Evolutionary conservation across 1,140 invertebrate genomes (phyloP), one percentile per base, ranked within the genome.

Genomic region (Drosophila rufa): DNA sequence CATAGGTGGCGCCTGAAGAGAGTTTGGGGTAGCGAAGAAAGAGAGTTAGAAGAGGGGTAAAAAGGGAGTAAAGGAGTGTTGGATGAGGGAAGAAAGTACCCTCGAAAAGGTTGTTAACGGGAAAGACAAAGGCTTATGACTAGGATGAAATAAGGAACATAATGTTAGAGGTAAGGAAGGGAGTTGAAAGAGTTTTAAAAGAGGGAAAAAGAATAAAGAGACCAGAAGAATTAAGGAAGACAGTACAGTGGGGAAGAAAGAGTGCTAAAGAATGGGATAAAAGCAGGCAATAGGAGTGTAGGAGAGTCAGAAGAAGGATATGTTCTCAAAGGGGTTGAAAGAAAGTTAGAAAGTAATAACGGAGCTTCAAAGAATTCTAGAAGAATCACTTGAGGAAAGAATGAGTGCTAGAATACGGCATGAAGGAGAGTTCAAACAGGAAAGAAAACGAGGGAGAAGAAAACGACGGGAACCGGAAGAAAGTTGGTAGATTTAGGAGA

Each of bases 1-100:
- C 19, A 56, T 56, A 55, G 53, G 33, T 40, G 53, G 53, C 14
- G 36, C 8, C 33, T n/a, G n/a, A 15, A 17, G 42, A 36, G 33
- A 43, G 62, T 30, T 42, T 30, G 33, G 17, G 30, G 46, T 7
- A n/a, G 62, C 25, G 48, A 27, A 55, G 68, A 40, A 60, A 43
- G 40, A 14, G 15, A 60, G 40, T 30, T 55, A 36, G n/a, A 61
- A 60, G 42, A 12, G 36, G 51, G 9, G 25, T 7, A 4, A 15
- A 2, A 19, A 2, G 25, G 8, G 1, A 8, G 8, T 27, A 12
- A 55, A 19, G 14, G 51, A 38, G 33, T 12, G 33, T 1, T n/a
- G 3, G 14, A 40, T 40, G 8, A 40, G 53, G 36, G 53, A 56
- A 56, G 53, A 56, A 56, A 40, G 53, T 56, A 56, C 6, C 51